A percentile compares a stretch with the other conserved stretches of the same genome.
Conservation (phyloP, 2,797 vertebrate genomes). For the Intellagama lesueurii region DNA sequence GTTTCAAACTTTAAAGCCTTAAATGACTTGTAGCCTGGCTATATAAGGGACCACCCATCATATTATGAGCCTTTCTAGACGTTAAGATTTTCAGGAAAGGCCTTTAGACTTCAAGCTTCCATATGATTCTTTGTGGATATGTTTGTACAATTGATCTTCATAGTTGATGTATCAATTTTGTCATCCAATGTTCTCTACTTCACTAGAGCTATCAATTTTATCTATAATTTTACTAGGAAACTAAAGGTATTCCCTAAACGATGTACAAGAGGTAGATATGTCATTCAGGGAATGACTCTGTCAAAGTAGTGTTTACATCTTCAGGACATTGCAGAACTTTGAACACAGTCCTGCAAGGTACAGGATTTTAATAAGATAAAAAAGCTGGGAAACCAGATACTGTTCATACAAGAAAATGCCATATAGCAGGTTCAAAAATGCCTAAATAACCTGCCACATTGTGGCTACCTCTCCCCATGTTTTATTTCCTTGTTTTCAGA, state of each 20-base stretch:
- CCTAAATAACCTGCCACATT: background rate
- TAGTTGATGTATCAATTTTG: background rate
- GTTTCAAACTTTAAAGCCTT: no score
- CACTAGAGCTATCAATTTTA: background rate
- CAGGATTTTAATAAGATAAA: background rate
- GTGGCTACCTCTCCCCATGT: background rate
- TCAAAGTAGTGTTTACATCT: background rate
- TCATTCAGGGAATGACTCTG: no score
- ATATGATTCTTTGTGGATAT: background rate
- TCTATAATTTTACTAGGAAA: background rate
- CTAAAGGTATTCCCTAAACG: no score
- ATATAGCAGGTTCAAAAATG: background rate
- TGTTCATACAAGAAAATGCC: no score
- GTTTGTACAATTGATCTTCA: background rate
- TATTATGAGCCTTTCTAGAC: no score
- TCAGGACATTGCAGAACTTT: background rate
- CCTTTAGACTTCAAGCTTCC: background rate
- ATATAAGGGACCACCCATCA: no score
- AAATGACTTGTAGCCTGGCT: no score
- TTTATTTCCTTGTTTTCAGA: background rate
- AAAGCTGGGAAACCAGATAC: background rate
- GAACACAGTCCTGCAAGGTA: background rate
- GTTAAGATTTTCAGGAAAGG: no score
- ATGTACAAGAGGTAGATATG: no score
- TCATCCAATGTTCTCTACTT: background rate